A percentile compares a stretch with the other conserved stretches of the same genome.
Conservation (phyloP, 2,888 invertebrate species). For the Apamea monoglypha region DNA sequence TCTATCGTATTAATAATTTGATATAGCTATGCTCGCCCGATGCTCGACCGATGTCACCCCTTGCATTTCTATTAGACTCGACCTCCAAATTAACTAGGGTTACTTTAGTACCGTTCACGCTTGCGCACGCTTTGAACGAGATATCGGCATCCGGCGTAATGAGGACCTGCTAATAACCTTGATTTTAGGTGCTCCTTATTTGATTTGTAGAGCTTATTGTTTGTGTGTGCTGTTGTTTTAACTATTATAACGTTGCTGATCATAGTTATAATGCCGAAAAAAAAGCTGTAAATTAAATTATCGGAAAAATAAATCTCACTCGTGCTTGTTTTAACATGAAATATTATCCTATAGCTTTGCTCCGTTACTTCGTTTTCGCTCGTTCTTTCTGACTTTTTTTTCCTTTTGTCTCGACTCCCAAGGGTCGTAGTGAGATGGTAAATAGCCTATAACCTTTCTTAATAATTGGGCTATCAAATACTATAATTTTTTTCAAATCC, state of each 20-base stretch:
- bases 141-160: background rate
- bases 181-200: background rate
- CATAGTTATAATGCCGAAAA: background rate
- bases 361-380: background rate
- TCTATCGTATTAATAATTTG: background rate
- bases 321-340: background rate
- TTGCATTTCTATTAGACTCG: background rate
- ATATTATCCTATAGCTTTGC: background rate
- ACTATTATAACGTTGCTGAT: background rate
- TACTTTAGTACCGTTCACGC: background rate
- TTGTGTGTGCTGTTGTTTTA: background rate
- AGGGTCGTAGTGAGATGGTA: no score
- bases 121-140: background rate
- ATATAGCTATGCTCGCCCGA: background rate
- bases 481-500: background rate
- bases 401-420: background rate
- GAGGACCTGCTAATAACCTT: background rate
- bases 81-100: slow-evolving; percentile 19
- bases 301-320: background rate
- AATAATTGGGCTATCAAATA: background rate
- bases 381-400: background rate
- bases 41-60: slow-evolving; percentile 5
- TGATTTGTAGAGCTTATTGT: background rate
- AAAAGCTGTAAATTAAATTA: background rate
- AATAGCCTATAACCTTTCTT: background rate